Evolutionary conservation across 2,113 vertebrate species (phyloP), one percentile per base, ranked within the genome.

Genomic region (Myrmophylax atrothorax): DNA sequence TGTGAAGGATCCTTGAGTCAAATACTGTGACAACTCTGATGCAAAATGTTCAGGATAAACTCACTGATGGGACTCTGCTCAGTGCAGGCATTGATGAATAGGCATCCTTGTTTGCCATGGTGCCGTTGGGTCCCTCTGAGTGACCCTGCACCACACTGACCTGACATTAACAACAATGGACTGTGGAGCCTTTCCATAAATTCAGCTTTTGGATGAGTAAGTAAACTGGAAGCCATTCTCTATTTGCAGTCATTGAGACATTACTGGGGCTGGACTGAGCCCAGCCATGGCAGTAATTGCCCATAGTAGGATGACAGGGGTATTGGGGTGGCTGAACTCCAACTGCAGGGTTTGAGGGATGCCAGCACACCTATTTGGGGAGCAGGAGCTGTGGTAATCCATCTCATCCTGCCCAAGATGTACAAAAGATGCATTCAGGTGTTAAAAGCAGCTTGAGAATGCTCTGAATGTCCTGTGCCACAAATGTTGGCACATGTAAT

Each of bases 91-190:
- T 28, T 14, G 42, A 69, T 0, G 2, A 20, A 26, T 0, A 3
- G 35, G 23, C 1, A 5, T 67, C 63, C 33, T 68, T 1, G 0
- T n/a, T 50, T 56, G 26, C 22, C 35, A 29, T 3, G 0, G n/a
- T 28, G 50, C 24, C 64, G 14, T 16, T 0, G 11, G 12, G n/a
- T 55, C 58, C 40, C 46, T 55, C 24, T 0, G 0, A 24, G 60
- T 46, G 33, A 87, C 79, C 31, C 35, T 67, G 56, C 12, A 4
- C 46, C 0, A 0, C 1, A 0, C 42, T 78, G 50, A 15, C 42
- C 69, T 66, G 55, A 26, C 50, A 14, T 22, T 40, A 68, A 26
- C 79, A 53, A 52, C 47, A n/a, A 5, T 5, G 60, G n/a, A 16
- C 38, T 55, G 13, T 25, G 47, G 23, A 86, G 4, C 38, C 29